Conservation (phyloP, 2,113 vertebrate species). For the Terrapene triunguis region DNA sequence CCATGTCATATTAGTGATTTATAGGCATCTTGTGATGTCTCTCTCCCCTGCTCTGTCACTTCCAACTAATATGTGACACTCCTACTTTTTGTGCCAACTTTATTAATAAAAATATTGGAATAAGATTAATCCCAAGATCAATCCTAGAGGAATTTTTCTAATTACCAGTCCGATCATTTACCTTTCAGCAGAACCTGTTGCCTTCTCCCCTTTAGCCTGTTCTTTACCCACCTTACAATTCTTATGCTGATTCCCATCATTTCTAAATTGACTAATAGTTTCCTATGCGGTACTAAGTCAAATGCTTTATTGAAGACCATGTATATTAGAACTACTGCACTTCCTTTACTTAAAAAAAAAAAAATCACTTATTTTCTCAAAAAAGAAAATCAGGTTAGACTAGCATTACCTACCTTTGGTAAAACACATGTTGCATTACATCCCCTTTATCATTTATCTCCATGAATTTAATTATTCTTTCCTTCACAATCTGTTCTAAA, state of each 20-base stretch:
- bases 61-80: neutral
- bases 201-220: neutral
- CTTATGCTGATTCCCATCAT: neutral
- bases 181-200: neutral
- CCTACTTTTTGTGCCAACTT: neutral
- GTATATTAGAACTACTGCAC: neutral
- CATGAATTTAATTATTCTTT: neutral
- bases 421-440: neutral
- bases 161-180: neutral
- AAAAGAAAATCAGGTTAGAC: neutral
- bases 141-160: neutral
- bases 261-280: neutral
- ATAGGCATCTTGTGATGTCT: neutral
- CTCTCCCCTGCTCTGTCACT: neutral
- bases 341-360: neutral
- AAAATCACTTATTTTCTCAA: neutral
- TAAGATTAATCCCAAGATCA: neutral
- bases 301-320: no score
- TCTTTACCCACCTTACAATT: neutral
- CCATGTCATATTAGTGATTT: neutral
- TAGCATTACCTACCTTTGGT: neutral
- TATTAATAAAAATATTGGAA: neutral
- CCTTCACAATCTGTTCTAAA: neutral
- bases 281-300: neutral
- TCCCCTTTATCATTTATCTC: neutral